Conservation (phyloP, 2,888 invertebrate species). For the Perithous albicinctus region DNA sequence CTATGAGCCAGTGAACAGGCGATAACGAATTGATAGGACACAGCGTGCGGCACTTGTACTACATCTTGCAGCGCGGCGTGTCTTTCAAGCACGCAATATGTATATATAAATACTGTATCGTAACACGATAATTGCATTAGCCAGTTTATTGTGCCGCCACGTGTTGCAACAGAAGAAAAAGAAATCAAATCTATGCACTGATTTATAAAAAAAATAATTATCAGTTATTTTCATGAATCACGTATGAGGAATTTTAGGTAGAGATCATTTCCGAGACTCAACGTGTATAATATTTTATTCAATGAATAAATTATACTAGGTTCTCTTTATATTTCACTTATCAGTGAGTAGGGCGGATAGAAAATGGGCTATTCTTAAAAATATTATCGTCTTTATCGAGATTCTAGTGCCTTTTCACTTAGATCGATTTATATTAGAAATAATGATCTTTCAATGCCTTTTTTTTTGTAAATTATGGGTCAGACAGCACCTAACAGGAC, state of each 20-base stretch:
- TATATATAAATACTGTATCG: constrained; percentile 60
- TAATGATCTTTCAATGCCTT: too few relatives aligned
- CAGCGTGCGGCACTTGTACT: constrained; percentile 30
- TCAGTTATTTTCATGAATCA: constrained; percentile 25
- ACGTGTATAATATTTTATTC: neutral
- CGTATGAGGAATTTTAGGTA: neutral
- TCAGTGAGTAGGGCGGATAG: too few relatives aligned
- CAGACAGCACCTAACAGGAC: too few relatives aligned
- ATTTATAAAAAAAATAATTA: constrained; percentile 32
- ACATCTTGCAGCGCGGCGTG: constrained; percentile 29
- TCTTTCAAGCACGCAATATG: constrained; percentile 41
- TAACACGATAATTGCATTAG: constrained; percentile 72
- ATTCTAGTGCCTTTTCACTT: too few relatives aligned
- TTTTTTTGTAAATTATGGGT: too few relatives aligned
- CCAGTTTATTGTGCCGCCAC: constrained; percentile 54
- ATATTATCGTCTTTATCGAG: too few relatives aligned
- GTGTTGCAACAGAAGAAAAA: constrained; percentile 1
- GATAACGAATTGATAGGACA: constrained; percentile 64
- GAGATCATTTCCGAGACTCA: neutral
- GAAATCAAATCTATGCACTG: neutral
- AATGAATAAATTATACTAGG: too few relatives aligned
- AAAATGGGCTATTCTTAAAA: too few relatives aligned
- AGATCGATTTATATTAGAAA: too few relatives aligned
- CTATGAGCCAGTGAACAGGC: constrained; percentile 16
- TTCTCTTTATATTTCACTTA: too few relatives aligned